Base-by-base conservation (phyloP, 2,797 vertebrate genomes). In the Acestrorhynchus altus region DNA sequence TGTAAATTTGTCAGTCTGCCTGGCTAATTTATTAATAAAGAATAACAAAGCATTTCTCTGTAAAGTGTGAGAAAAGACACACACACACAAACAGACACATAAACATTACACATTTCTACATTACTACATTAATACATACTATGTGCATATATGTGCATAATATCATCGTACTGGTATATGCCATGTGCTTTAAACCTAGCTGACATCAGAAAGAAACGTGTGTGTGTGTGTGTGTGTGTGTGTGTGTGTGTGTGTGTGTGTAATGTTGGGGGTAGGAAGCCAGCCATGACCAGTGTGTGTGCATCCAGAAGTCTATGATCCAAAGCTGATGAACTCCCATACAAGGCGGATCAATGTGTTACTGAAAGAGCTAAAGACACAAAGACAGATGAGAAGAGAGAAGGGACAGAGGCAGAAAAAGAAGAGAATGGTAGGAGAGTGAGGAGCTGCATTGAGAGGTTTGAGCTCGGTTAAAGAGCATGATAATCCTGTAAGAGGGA, bases 401-500 rank as follows among this genome's bases (percentile, higher is more conserved):
- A 85, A 86, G 85, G 69, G 66, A 65, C 42, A 74, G 79, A 81
- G 64, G 6, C 31, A 2, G 31, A 61, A 51, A 81, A 77, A 81
- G 77, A 81, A 76, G 76, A 56, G 79, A 90, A 77, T 49, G n/a
- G 79, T 83, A 84, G 61, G 65, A 78, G 40, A 79, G 59, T 78
- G 63, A 74, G 67, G 76, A 83, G 88, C 90, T 92, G 80, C 84
- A 89, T 90, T 93, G 88, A 90, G 88, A 90, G 88, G 91, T 92
- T 85, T 91, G 85, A 92, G 90, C 89, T n/a, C n/a, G 86, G 83
- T 87, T 87, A 85, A 92, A 92, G 91, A 92, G 90, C n/a, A n/a
- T n/a, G 92, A 93, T 93, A 93, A 94, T 94, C 93, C 92, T 88
- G 90, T 92, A 88, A 91, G 92, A 90, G 88, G n/a, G 91, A 91